Base-by-base conservation (phyloP, 1,140 invertebrate species). In the Philopotamus ludificatus region DNA sequence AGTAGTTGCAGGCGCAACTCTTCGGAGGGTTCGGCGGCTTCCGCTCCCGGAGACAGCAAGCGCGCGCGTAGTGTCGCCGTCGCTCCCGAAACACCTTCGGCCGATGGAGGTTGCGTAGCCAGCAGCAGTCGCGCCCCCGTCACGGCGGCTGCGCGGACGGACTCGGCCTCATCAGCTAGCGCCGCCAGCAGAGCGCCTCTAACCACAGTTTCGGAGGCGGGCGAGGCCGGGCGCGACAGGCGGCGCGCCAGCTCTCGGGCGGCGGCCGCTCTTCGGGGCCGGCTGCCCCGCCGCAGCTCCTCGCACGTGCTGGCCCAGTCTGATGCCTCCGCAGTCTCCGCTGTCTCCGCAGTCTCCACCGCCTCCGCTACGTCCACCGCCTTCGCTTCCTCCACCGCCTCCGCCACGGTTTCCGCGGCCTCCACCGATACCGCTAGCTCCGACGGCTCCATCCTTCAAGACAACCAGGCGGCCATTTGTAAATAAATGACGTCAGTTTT, bases 11-110 rank as follows among this genome's bases (percentile, higher is more conserved):
- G 73, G 26, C 93, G 82, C 28, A 95, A 82, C 85, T 96, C 94
- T 79, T 97, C 94, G 8, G 91, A 94, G 25, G 85, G 78, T 78
- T 95, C 93, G 2, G 89, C 77, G 7, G 90, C 83, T 73, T 94
- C 91, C 45, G 86, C 81, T 28, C 34, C 12, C 1, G 42, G n/a
- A 16, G 85, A 85, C 1, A 90, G 91, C 63, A 95, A 83, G 66
- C 93, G 84, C 71, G 88, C 87, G 0, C 85, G 83, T 45, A 95
- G 74, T 9, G 88, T 83, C 9, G 92, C 88, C 15, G 94, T 81
- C n/a, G 94, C 77, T 65, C 89, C 87, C 0, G 86, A 84, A 28
- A 94, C 78, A 73, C 89, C 86, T 54, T 86, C 88, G 63, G 90
- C 89, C 71, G 85, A 81, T 0, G 80, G 72, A 1, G 83, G 80